Evolutionary conservation across 2,888 invertebrate species (phyloP).

Genomic region (Caenorhabditis sp.): DNA sequence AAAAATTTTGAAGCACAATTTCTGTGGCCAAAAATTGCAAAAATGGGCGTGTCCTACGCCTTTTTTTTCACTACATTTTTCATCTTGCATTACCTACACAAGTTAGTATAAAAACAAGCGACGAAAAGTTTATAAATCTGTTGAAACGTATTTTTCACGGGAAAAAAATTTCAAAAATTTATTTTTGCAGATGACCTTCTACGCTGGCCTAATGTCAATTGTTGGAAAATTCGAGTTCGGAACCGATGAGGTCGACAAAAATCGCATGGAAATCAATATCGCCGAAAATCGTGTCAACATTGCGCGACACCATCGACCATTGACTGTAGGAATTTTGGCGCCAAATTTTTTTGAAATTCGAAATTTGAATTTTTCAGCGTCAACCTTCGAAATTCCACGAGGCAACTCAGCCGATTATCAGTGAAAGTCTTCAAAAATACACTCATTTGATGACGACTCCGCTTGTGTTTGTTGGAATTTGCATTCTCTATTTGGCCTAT

Average conservation of each 20-base stretch:
- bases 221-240: constrained; percentile 62
- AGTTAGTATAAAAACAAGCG: too few species aligned
- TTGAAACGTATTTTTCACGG: constrained; percentile 1
- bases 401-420: constrained; percentile 64
- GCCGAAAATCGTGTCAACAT: constrained; percentile 54
- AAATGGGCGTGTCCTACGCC: too few species aligned
- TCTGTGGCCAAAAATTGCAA: too few species aligned
- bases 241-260: constrained; percentile 53
- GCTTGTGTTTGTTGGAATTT: constrained; percentile 55
- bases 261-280: constrained; percentile 51
- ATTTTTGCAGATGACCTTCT: constrained; percentile 62
- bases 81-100: too few species aligned
- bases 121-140: too few species aligned
- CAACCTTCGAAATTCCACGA: constrained; percentile 69
- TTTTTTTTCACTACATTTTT: too few species aligned
- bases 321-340: constrained; percentile 25
- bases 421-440: constrained; percentile 51
- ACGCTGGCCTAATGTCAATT: constrained; percentile 60
- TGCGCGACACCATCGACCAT: constrained; percentile 47
- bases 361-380: constrained; percentile 42
- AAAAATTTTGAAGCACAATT: too few species aligned
- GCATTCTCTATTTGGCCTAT: constrained; percentile 59
- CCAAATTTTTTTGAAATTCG: neutral
- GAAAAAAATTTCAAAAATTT: too few species aligned
- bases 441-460: constrained; percentile 53